Evolutionary conservation across 2,797 vertebrate species (phyloP).

Genomic region (Syngnathus acus): DNA sequence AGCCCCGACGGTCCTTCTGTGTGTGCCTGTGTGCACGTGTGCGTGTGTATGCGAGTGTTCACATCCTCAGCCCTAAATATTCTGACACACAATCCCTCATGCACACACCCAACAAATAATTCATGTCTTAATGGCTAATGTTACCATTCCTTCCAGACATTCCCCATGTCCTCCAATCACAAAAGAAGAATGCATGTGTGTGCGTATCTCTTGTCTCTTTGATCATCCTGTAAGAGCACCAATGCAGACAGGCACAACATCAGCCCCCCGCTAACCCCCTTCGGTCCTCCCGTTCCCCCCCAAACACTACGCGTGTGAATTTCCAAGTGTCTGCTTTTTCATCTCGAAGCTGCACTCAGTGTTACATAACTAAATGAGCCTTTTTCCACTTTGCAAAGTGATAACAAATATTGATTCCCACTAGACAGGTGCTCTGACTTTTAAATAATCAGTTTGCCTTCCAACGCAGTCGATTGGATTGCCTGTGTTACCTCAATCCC

Average conservation of each 20-base stretch:
- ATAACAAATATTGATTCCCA: constrained; percentile 31
- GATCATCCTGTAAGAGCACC: constrained; percentile 62
- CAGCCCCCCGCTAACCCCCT: constrained; percentile 27
- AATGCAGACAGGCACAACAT: constrained; percentile 47
- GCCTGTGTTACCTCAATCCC: constrained; percentile 14
- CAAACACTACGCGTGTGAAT: constrained; percentile 10
- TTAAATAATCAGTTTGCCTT: constrained; percentile 43
- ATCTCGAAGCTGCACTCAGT: constrained; percentile 20
- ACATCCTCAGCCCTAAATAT: constrained; percentile 23
- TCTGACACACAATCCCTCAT: constrained; percentile 21
- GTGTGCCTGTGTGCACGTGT: constrained; percentile 8
- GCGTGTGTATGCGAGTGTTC: constrained; percentile 12
- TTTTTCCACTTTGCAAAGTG: constrained; percentile 26
- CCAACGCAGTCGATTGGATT: constrained; percentile 38
- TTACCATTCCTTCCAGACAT: constrained; percentile 44
- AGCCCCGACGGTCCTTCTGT: constrained; percentile 26
- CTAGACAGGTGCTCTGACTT: constrained; percentile 31
- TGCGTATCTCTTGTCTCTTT: constrained; percentile 54
- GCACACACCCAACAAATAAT: constrained; percentile 48
- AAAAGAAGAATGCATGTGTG: constrained; percentile 24
- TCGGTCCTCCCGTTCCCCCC: constrained; percentile 24
- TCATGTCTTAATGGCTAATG: constrained; percentile 61
- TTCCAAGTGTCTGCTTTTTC: constrained; percentile 25
- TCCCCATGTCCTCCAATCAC: constrained; percentile 35
- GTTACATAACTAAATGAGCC: constrained; percentile 26